Percentiles rank a stretch among this genome's conserved stretches.
Conservation (phyloP, 2,888 invertebrate genomes). For the Phengaris alcon region DNA sequence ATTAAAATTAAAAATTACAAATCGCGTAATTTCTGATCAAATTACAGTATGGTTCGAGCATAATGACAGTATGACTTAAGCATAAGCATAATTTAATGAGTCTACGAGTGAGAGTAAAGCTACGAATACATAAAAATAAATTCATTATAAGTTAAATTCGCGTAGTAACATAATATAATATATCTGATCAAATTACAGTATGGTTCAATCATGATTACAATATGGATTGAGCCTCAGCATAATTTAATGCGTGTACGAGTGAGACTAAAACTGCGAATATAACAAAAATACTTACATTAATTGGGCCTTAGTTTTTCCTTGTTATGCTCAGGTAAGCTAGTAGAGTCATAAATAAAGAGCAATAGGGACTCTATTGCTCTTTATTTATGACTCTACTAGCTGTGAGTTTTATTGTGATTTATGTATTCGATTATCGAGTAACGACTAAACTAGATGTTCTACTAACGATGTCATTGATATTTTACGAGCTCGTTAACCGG, state of each 20-base stretch:
- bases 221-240: neutral
- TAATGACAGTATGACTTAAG: too few species aligned
- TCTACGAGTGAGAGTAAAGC: neutral
- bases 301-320: neutral
- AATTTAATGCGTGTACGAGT: neutral
- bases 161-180: too few species aligned
- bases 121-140: neutral
- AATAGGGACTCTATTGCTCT: too few species aligned
- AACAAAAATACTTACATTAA: neutral
- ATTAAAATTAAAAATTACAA: too few species aligned
- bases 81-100: neutral
- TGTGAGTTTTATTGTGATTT: slow-evolving; percentile 67
- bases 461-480: slow-evolving; percentile 59
- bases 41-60: neutral
- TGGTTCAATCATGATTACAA: neutral
- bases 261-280: neutral
- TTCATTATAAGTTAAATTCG: too few species aligned
- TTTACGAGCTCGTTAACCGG: slow-evolving; percentile 44
- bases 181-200: neutral
- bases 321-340: slow-evolving; percentile 26
- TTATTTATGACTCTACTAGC: too few species aligned
- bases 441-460: slow-evolving; percentile 58
- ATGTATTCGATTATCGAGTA: slow-evolving; percentile 64
- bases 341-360: slow-evolving; percentile 55
- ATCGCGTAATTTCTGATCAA: neutral